Percentiles rank a stretch among this genome's conserved stretches.
These are phyloP conservation scores for Leptopilina myrica DNA, from an alignment of 2,888 invertebrate genomes.

Conservation along the genomic window DNA sequence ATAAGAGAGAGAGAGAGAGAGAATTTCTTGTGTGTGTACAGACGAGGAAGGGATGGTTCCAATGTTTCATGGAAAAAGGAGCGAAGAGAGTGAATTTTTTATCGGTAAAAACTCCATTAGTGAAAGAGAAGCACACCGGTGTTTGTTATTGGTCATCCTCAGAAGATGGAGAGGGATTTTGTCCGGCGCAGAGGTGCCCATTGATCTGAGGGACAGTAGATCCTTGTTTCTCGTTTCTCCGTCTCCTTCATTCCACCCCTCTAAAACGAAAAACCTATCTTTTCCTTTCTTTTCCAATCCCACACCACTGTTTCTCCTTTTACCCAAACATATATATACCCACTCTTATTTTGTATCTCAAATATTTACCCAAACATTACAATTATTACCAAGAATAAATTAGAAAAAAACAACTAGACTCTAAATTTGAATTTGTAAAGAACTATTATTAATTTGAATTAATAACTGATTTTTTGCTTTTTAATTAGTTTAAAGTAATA, in stretches of 20 bases:
- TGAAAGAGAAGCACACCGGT: slow-evolving; percentile 71
- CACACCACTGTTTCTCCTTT: background rate
- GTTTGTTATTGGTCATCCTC: slow-evolving; percentile 76
- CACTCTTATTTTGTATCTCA: slow-evolving; percentile 19
- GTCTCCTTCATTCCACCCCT: slow-evolving; percentile 53
- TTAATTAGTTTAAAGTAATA: too few relatives aligned
- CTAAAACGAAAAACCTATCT: slow-evolving; percentile 42
- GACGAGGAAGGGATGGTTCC: slow-evolving; percentile 43
- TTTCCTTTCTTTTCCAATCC: slow-evolving; percentile 51
- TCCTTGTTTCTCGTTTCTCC: slow-evolving; percentile 58
- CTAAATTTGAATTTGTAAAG: too few relatives aligned
- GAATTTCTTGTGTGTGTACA: slow-evolving; percentile 28
- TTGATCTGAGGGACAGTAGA: slow-evolving; percentile 71
- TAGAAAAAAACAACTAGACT: too few relatives aligned
- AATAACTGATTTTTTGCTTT: too few relatives aligned
- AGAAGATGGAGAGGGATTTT: slow-evolving; percentile 66
- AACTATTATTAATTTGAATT: too few relatives aligned
- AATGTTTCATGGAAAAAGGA: slow-evolving; percentile 54
- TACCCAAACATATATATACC: slow-evolving; percentile 12
- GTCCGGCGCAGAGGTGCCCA: slow-evolving; percentile 71
- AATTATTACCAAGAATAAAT: background rate
- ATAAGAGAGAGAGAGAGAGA: slow-evolving; percentile 15
- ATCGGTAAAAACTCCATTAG: slow-evolving; percentile 76
- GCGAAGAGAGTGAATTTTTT: slow-evolving; percentile 74
- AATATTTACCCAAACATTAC: slow-evolving; percentile 8